Evolutionary conservation across 2,113 vertebrate genomes (phyloP).

Genomic region (Deroptyus accipitrinus): DNA sequence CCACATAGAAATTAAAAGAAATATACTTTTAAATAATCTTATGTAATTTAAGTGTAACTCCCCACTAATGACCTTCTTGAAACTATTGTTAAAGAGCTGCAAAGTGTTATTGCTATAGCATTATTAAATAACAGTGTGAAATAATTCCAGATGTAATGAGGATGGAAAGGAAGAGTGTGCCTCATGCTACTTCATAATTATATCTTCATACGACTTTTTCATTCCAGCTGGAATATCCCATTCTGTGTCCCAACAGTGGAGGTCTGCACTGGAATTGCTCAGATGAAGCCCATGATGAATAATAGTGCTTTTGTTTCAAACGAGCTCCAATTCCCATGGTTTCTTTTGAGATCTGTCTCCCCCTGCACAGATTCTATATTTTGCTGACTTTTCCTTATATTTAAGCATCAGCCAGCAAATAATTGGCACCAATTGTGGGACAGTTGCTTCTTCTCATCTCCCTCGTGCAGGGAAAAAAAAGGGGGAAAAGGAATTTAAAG

Average conservation of each 20-base stretch:
- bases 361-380: slow-evolving; percentile 27
- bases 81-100: not conserved
- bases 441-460: not conserved
- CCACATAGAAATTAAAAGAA: not conserved
- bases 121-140: slow-evolving; percentile 10
- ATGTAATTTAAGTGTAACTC: not conserved
- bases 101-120: not conserved
- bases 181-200: not conserved
- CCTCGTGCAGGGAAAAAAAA: not conserved
- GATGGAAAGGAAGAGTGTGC: not conserved
- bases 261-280: not conserved
- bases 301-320: slow-evolving; percentile 39
- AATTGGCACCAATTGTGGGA: slow-evolving; percentile 52
- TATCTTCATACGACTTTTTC: not conserved
- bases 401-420: not conserved
- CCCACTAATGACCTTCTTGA: not conserved
- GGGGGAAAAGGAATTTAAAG: not conserved
- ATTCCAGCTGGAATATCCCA: not conserved
- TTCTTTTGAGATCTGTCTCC: not conserved
- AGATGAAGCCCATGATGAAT: not conserved
- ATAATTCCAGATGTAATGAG: slow-evolving; percentile 7
- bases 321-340: slow-evolving; percentile 19
- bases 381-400: slow-evolving; percentile 48
- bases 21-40: not conserved
- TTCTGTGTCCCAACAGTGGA: slow-evolving; percentile 2